Evolutionary conservation across 2,888 invertebrate species (phyloP).

Genomic region (Dicycla oo): DNA sequence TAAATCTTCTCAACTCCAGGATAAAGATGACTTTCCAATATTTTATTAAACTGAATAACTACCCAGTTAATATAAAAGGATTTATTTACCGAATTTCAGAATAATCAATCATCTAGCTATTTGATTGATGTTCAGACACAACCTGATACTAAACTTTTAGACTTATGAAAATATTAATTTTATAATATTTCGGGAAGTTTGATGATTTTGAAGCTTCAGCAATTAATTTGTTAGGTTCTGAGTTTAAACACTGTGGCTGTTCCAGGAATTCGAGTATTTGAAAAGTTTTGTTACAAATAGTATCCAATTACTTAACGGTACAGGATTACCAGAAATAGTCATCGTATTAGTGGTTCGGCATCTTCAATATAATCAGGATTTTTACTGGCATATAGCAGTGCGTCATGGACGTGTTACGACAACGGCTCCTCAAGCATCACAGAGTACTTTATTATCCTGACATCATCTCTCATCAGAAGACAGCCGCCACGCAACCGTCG

Average conservation of each 20-base stretch:
- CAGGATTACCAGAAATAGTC: no score
- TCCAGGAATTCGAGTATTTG: neutral
- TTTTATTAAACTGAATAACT: slow-evolving; percentile 1
- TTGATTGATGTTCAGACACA: slow-evolving; percentile 35
- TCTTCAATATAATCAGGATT: no score
- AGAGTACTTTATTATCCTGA: no score
- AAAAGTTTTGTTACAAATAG: neutral
- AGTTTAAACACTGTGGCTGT: neutral
- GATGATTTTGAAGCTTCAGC: neutral
- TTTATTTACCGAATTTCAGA: slow-evolving; percentile 24
- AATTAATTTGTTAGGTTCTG: neutral
- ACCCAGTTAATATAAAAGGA: neutral
- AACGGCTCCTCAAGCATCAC: no score
- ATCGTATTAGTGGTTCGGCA: no score
- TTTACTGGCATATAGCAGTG: no score
- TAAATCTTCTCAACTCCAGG: slow-evolving; percentile 11
- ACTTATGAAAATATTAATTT: slow-evolving; percentile 20
- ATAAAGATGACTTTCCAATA: slow-evolving; percentile 20
- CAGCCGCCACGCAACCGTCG: no score
- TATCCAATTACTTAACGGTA: neutral
- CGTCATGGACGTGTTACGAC: no score
- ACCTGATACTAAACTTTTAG: slow-evolving; percentile 21
- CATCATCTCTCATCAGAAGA: no score
- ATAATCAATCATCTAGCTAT: slow-evolving; percentile 42
- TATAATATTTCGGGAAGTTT: slow-evolving; percentile 4